These are phyloP conservation scores for Quadroppia sp. DNA, from an alignment of 2,888 invertebrate species.

Conservation along the genomic window DNA sequence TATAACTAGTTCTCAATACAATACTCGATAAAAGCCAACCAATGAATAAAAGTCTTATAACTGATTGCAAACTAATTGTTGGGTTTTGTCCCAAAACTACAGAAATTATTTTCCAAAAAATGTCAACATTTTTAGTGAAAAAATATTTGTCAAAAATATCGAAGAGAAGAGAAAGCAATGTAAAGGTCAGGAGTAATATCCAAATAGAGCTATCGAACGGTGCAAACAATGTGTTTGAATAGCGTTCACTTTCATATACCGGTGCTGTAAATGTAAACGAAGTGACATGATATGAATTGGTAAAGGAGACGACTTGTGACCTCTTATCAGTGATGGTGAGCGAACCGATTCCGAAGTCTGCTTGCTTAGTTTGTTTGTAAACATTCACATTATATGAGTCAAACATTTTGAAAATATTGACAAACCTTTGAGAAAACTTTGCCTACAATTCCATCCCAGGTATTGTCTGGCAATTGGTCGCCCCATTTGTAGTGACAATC, in stretches of 20 bases:
- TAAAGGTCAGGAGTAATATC: neutral
- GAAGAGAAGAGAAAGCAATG: neutral
- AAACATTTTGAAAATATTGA: neutral
- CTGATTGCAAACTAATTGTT: neutral
- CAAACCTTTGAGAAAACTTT: neutral
- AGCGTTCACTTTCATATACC: neutral
- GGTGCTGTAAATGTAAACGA: constrained; percentile 35
- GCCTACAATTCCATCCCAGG: neutral
- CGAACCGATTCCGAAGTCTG: constrained; percentile 33
- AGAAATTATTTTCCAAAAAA: neutral
- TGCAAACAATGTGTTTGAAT: neutral
- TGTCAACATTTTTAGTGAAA: neutral
- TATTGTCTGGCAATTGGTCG: neutral
- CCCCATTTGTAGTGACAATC: neutral
- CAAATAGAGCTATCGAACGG: constrained; percentile 9
- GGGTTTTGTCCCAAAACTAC: neutral
- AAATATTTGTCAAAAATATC: neutral
- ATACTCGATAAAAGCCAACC: constrained; percentile 5
- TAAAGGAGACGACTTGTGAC: constrained; percentile 1
- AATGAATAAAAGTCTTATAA: neutral
- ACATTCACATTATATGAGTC: neutral
- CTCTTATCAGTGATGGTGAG: constrained; percentile 29
- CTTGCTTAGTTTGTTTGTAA: neutral
- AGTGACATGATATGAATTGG: constrained; percentile 25
- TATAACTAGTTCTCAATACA: constrained; percentile 5